These are phyloP conservation scores for Myiothlypis coronata DNA, from an alignment of 2,797 vertebrate genomes.

Conservation along the genomic window DNA sequence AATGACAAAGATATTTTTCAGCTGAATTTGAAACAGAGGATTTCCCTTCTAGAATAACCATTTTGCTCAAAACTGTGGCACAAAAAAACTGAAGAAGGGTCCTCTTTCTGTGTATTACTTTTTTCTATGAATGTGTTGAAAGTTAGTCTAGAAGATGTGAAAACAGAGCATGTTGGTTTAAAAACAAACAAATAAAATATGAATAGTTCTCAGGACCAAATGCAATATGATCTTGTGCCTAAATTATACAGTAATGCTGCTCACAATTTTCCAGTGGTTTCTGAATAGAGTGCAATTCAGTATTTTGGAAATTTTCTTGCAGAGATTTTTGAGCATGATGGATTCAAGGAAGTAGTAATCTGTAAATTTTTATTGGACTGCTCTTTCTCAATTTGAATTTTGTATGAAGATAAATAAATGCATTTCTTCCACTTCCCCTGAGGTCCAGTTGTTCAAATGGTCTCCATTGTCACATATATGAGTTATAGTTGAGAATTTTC, in stretches of 20 bases:
- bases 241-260: neutral
- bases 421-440: neutral
- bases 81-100: neutral
- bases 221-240: neutral
- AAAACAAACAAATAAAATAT: neutral
- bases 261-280: neutral
- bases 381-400: neutral
- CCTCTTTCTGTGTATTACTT: neutral
- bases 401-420: neutral
- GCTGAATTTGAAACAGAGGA: neutral
- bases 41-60: neutral
- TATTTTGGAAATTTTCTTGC: neutral
- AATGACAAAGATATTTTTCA: neutral
- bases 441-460: neutral
- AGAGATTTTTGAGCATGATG: neutral
- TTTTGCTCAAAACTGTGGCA: neutral
- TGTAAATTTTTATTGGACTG: neutral
- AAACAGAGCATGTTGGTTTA: neutral
- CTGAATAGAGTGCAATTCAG: neutral
- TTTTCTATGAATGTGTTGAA: neutral
- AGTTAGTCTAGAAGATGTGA: neutral
- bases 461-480: neutral
- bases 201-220: neutral
- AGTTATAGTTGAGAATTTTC: neutral
- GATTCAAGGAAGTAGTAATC: neutral